Percentiles rank a stretch among this genome's conserved stretches.
These are phyloP conservation scores for Microtus montanus DNA, from an alignment of 2,113 vertebrate genomes.

Conservation along the genomic window DNA sequence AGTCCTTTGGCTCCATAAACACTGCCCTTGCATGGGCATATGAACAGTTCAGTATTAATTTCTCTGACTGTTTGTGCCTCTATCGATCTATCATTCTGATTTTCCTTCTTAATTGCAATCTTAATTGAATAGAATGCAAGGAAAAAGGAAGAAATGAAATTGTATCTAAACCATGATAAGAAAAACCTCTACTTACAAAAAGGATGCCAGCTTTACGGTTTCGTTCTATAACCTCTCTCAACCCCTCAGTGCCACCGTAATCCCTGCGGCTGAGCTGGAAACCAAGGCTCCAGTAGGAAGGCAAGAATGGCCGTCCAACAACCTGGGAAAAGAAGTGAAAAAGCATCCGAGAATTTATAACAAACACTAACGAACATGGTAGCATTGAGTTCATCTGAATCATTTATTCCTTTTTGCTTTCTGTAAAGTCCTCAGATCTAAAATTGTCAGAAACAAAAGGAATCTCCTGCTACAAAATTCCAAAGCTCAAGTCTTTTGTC, in stretches of 20 bases:
- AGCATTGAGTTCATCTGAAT: background rate
- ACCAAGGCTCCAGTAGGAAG: slow-evolving; percentile 95
- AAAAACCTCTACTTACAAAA: slow-evolving; percentile 89
- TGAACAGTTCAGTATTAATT: background rate
- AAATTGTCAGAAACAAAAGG: background rate
- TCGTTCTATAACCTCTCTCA: slow-evolving; percentile 89
- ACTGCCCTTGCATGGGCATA: background rate
- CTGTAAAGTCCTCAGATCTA: background rate
- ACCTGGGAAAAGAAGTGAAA: slow-evolving; percentile 85
- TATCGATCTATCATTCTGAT: background rate
- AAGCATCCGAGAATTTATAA: background rate
- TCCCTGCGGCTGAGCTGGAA: slow-evolving; percentile 96
- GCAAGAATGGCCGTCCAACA: slow-evolving; percentile 91
- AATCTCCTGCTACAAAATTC: background rate
- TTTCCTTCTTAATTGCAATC: background rate
- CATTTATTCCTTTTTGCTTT: background rate
- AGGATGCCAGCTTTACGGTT: slow-evolving; percentile 88
- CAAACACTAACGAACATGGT: background rate
- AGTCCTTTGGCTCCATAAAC: background rate
- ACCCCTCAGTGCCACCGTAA: slow-evolving; percentile 87
- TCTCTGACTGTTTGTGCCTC: background rate
- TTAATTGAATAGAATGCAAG: background rate
- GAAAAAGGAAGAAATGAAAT: background rate
- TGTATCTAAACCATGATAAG: background rate
- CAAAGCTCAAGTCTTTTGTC: background rate